Evolutionary conservation across 2,888 invertebrate species (phyloP).

Genomic region (Caenorhabditis macrosperma): DNA sequence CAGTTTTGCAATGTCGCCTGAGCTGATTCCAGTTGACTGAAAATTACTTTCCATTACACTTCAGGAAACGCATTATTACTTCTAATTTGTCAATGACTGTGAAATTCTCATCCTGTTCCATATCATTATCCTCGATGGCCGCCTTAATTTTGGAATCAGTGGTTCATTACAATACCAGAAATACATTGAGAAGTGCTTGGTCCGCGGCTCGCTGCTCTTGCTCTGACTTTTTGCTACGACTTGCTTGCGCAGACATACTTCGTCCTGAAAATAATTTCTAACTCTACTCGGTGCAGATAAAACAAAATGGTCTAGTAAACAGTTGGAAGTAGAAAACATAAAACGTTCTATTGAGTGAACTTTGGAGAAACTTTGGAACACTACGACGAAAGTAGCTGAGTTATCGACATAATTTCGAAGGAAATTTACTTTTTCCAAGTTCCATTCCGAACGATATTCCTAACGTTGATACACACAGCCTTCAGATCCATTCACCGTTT

Average conservation of each 20-base stretch:
- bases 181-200: conserved; percentile 57
- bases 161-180: too few relatives aligned
- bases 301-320: too few relatives aligned
- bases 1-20: conserved; percentile 90
- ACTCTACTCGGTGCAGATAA: too few relatives aligned
- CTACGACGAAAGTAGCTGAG: too few relatives aligned
- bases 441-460: too few relatives aligned
- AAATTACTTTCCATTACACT: conserved; percentile 13
- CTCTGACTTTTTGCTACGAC: conserved; percentile 50
- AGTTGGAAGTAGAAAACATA: too few relatives aligned
- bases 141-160: conserved; percentile 21
- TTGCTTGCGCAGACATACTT: conserved; percentile 62
- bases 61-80: conserved; percentile 9
- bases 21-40: conserved; percentile 73
- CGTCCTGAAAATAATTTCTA: not conserved
- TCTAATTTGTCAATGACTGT: conserved; percentile 69
- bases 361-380: too few relatives aligned
- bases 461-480: too few relatives aligned
- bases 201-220: conserved; percentile 57
- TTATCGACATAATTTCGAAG: too few relatives aligned
- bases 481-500: too few relatives aligned
- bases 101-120: conserved; percentile 65
- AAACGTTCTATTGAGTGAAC: too few relatives aligned
- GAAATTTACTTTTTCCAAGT: not conserved
- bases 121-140: conserved; percentile 50